A percentile compares a stretch with the other conserved stretches of the same genome.
Conservation (phyloP, 2,888 invertebrate genomes). For the Ligdia adustata region DNA sequence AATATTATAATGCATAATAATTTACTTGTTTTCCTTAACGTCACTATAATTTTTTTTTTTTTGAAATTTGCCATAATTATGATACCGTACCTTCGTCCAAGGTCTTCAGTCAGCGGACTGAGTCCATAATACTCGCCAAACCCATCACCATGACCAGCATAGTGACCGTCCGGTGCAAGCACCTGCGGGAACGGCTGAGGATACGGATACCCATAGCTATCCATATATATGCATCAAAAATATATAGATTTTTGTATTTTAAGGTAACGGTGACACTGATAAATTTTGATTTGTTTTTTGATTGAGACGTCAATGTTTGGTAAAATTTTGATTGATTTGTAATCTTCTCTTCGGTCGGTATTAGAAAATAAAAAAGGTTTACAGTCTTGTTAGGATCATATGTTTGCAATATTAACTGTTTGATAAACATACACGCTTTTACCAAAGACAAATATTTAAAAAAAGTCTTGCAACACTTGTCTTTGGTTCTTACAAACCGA, state of each 20-base stretch:
- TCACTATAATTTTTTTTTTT: too few relatives aligned
- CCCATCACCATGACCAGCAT: slow-evolving; percentile 71
- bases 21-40: too few relatives aligned
- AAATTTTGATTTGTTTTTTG: slow-evolving; percentile 40
- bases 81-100: slow-evolving; percentile 43
- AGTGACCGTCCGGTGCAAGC: slow-evolving; percentile 51
- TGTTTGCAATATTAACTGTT: too few relatives aligned
- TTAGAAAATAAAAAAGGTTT: too few relatives aligned
- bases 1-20: too few relatives aligned
- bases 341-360: too few relatives aligned
- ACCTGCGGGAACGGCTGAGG: slow-evolving; percentile 51
- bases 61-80: too few relatives aligned
- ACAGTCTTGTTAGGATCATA: too few relatives aligned
- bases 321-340: not conserved
- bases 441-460: too few relatives aligned
- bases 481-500: too few relatives aligned
- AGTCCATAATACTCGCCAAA: slow-evolving; percentile 67
- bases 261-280: slow-evolving; percentile 35
- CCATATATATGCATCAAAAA: slow-evolving; percentile 54
- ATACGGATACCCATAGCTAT: slow-evolving; percentile 63
- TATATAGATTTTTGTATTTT: slow-evolving; percentile 33
- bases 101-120: slow-evolving; percentile 51
- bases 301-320: slow-evolving; percentile 11
- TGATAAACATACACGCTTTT: too few relatives aligned
- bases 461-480: too few relatives aligned